Base-by-base conservation (phyloP, 35 echinoderm and acorn worm genomes). In the Ophioderma brevispina region DNA sequence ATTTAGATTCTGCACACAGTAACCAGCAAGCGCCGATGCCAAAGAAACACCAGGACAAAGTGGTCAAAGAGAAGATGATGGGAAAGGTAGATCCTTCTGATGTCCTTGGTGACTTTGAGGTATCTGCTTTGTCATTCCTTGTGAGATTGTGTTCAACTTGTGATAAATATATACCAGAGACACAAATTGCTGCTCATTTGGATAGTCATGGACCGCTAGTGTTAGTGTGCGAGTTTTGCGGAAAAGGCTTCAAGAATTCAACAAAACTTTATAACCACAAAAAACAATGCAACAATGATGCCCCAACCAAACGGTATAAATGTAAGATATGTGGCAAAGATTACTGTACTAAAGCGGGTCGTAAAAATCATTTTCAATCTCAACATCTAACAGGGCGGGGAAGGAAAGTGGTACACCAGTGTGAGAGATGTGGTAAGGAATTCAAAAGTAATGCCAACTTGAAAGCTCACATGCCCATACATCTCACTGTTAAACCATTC, bases 361-460 rank as follows among this genome's bases (percentile, higher is more conserved):
- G n/a, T n/a, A n/a, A n/a, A n/a, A n/a, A n/a, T n/a, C n/a, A n/a
- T n/a, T n/a, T n/a, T n/a, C n/a, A n/a, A n/a, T 76, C 70, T 81
- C 18, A 77, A 40, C 31, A 32, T 79, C 39, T 70, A 80, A 94
- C 84, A 76, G 82, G 5, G 80, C 84, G 1, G 80, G 32, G 38
- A 75, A 40, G 39, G n/a, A n/a, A 39, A 81, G 32, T 80, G 36
- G 46, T n/a, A n/a, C n/a, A n/a, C n/a, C 80, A 83, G 40, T 92
- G 94, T 77, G 85, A 85, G 39, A 91, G 81, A 70, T 95, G 94
- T 35, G 94, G 94, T 4, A 95, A 95, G 85, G 75, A 81, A 17
- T 95, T 92, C 39, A 84, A 55, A 35, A 42, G 89, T 28, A 87
- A 84, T 13, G 50, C 92, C 33, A 75, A 84, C 52, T 85, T 88